Percentiles rank a stretch among this genome's conserved stretches.
phyloP scores from a whole-genome alignment of 2,797 vertebrate genomes.

The Gallinago nigripennis region DNA sequence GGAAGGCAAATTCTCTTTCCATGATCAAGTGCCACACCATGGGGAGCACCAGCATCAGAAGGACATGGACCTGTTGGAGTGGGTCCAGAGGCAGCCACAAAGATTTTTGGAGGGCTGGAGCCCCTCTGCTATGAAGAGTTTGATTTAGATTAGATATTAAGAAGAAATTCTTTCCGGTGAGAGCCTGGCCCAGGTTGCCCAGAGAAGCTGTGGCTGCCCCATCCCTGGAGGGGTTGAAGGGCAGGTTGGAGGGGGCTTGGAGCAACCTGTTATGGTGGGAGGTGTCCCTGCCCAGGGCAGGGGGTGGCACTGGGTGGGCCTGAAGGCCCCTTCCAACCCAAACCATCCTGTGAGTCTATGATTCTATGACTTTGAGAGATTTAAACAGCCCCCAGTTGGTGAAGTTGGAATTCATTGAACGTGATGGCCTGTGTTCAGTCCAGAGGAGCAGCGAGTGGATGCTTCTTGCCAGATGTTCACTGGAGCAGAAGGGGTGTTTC shows the following conservation, averaged over 20 bases:
- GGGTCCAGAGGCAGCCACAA: not conserved
- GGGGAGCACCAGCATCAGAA: not conserved
- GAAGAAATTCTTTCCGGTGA: not conserved
- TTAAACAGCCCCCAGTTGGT: not conserved
- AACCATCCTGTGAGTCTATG: not conserved
- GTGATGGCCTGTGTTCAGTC: fast-evolving
- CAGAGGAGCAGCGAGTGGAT: fast-evolving
- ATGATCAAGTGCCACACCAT: no score
- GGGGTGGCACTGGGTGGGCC: no score
- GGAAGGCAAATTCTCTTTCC: not conserved
- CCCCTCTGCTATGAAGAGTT: not conserved
- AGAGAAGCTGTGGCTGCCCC: not conserved
- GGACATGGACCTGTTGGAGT: not conserved
- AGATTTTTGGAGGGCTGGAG: not conserved
- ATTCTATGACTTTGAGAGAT: not conserved
- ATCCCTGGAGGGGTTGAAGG: no score
- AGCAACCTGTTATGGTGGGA: no score
- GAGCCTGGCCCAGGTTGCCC: not conserved
- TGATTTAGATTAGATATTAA: not conserved
- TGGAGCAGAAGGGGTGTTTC: not conserved
- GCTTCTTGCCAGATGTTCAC: not conserved
- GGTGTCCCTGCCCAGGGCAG: no score
- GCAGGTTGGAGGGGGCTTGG: not conserved
- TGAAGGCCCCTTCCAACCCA: no score
- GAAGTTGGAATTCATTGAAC: not conserved